Base-by-base conservation (phyloP, 2,113 vertebrate genomes). In the Cololabis saira region DNA sequence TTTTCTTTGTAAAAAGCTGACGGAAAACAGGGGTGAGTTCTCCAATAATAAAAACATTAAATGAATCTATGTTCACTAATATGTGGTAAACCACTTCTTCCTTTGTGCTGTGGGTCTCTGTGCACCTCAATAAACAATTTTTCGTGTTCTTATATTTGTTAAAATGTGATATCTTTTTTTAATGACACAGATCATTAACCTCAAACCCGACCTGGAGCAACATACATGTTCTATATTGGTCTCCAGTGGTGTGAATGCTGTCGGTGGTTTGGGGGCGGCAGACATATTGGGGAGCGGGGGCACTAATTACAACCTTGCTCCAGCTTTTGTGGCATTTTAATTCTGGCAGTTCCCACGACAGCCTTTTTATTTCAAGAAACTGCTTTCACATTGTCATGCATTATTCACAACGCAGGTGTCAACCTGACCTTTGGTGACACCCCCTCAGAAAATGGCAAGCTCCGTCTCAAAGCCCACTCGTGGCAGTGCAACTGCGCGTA, bases 331-430 rank as follows among this genome's bases (percentile, higher is more conserved):
- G 88, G 56, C 82, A 83, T 84, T 87, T 87, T 78, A 64, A 67
- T 74, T 75, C 58, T 44, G 48, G 68, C 70, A 45, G 44, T 59
- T 90, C 76, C 71, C 81, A 51, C 12, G 42, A 53, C 0, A 18
- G 42, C 59, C 59, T 73, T 82, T 76, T 81, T 76, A 70, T 78
- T 79, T 73, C 53, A 70, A 70, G 61, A 69, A 75, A 73, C n/a
- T 16, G 8, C 30, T 60, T 77, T 86, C 66, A 74, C 56, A 76
- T 50, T 47, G 66, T 71, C 75, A 83, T 91, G 78, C 75, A 90
- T 90, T 88, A 90, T 91, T 89, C 86, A 91, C 63, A 60, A 74
- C 76, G 73, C 81, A 78, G 74, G 83, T 91, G 89, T 81, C 68
- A 74, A 21, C 76, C 67, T 80, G 83, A 85, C 81, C 72, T 67